Percentiles rank a stretch among this genome's conserved stretches.
Conservation (phyloP, 2,113 vertebrate species). For the Lagopus muta region DNA sequence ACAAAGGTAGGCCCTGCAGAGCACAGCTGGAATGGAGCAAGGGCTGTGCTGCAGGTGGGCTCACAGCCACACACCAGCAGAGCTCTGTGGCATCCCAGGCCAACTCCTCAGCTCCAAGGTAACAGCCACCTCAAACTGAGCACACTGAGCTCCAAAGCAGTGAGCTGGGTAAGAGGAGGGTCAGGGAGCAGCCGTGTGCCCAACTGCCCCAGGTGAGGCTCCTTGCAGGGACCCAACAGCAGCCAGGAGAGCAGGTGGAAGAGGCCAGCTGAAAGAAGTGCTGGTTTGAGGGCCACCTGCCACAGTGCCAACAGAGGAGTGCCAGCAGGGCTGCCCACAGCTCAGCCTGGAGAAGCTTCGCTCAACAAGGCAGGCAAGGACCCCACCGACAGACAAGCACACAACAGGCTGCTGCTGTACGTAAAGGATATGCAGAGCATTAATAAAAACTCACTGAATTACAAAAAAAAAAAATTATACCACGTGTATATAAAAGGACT, state of each 20-base stretch:
- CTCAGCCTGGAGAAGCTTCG: background rate
- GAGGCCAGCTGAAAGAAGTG: background rate
- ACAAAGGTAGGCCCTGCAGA: fast-evolving
- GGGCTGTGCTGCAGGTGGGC: background rate
- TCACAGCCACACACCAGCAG: background rate
- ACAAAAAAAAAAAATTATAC: background rate
- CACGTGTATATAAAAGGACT: background rate
- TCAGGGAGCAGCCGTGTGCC: conserved; percentile 8
- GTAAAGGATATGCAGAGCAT: background rate
- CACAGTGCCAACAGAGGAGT: background rate
- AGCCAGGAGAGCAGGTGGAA: background rate
- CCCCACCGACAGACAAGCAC: background rate
- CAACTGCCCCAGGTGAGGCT: background rate
- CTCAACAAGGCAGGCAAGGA: background rate
- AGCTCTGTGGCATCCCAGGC: background rate
- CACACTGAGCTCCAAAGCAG: background rate
- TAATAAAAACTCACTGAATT: background rate
- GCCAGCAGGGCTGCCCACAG: background rate
- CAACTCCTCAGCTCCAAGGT: background rate
- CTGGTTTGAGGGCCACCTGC: background rate
- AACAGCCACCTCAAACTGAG: background rate
- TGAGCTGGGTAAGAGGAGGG: background rate
- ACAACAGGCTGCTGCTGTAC: background rate
- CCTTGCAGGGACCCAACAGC: background rate
- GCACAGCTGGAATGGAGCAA: fast-evolving